Percentiles rank a stretch among this genome's conserved stretches.
These are phyloP conservation scores for Iselma pallidipennis DNA, from an alignment of 2,888 invertebrate genomes.

Conservation along the genomic window DNA sequence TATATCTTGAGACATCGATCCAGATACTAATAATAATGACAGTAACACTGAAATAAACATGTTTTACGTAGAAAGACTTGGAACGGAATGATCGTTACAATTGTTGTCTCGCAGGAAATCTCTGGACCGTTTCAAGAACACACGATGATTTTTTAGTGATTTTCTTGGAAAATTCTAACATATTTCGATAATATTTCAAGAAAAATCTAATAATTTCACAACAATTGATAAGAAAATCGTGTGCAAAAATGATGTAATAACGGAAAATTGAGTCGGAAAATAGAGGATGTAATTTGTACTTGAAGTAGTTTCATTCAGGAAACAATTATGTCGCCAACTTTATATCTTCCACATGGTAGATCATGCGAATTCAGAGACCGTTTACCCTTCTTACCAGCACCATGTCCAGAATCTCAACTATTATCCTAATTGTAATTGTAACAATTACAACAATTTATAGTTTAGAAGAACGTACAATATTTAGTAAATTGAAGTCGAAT, in stretches of 20 bases:
- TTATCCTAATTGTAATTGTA: not conserved
- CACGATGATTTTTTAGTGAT: no score
- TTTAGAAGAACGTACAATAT: conserved; percentile 26
- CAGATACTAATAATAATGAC: not conserved
- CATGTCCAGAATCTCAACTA: conserved; percentile 4
- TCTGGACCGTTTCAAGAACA: not conserved
- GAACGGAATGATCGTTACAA: not conserved
- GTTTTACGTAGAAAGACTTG: not conserved
- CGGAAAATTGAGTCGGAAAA: no score
- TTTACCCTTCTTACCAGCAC: conserved; percentile 12
- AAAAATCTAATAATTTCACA: no score
- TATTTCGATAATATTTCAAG: no score
- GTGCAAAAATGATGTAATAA: no score
- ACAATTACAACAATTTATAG: not conserved
- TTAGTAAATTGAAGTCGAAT: conserved; percentile 58
- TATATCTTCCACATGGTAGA: conserved; percentile 14
- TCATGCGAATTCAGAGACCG: conserved; percentile 21
- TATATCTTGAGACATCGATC: conserved; percentile 40
- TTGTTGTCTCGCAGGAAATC: not conserved
- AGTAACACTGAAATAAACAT: conserved; percentile 6
- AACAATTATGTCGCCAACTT: conserved; percentile 6
- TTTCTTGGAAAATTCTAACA: no score
- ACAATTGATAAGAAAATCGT: no score
- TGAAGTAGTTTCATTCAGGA: not conserved
- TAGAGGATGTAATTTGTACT: no score